Evolutionary conservation across 2,888 invertebrate species (phyloP).

Genomic region (Linnaemya vulpina): DNA sequence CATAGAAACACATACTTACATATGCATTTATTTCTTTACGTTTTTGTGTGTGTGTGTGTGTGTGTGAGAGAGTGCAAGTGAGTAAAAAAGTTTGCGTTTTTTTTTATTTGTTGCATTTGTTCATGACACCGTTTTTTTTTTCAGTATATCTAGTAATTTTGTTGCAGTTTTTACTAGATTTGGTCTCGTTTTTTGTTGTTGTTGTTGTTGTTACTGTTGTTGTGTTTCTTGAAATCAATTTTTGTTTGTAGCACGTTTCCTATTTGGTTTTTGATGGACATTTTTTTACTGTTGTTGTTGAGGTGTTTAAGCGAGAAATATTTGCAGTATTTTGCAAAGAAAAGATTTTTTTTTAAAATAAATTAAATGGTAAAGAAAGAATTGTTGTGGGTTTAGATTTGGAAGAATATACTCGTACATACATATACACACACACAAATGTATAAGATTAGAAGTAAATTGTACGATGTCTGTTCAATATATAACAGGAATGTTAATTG

Average conservation of each 20-base stretch:
- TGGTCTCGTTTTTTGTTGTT: constrained; percentile 65
- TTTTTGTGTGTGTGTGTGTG: not conserved
- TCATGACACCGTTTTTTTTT: constrained; percentile 78
- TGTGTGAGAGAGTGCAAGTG: constrained; percentile 2
- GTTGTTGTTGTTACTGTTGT: constrained; percentile 14
- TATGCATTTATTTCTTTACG: not conserved
- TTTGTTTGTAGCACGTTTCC: constrained; percentile 67
- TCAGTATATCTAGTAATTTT: constrained; percentile 54
- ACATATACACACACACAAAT: not conserved
- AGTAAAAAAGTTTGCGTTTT: constrained; percentile 43
- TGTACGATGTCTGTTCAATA: not conserved
- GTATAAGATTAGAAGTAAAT: not conserved
- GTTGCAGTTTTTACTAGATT: constrained; percentile 65
- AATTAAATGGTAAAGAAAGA: not conserved
- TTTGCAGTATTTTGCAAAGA: constrained; percentile 35
- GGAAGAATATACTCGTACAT: not conserved
- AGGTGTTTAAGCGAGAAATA: constrained; percentile 25
- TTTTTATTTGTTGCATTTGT: constrained; percentile 78
- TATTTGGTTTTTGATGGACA: constrained; percentile 55
- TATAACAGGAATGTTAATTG: too few relatives aligned
- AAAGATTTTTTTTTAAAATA: not conserved
- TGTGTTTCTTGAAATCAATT: constrained; percentile 66
- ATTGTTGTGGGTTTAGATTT: not conserved
- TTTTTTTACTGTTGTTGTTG: constrained; percentile 6
- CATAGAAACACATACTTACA: not conserved